A percentile compares a stretch with the other conserved stretches of the same genome.
These are phyloP conservation scores for Pogonus chalceus DNA, from an alignment of 1,140 invertebrate species.

Conservation along the genomic window DNA sequence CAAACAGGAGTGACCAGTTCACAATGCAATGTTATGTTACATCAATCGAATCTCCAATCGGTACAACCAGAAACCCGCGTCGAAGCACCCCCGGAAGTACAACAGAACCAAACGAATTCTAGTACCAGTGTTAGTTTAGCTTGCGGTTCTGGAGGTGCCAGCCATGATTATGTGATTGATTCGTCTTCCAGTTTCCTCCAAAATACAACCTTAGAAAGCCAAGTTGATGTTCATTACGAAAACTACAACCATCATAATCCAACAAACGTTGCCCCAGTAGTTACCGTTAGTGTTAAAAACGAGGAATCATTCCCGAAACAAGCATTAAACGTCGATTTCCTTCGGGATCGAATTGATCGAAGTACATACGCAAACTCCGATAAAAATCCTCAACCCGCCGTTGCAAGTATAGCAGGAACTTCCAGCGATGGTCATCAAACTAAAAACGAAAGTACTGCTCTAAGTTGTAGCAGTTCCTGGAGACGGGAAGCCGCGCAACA, in stretches of 20 bases:
- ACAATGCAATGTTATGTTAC: conserved; percentile 6
- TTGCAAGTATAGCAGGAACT: neutral
- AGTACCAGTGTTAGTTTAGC: neutral
- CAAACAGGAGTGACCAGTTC: neutral
- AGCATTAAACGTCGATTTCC: neutral
- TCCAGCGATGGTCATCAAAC: neutral
- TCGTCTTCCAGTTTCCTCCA: neutral
- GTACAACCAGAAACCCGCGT: neutral
- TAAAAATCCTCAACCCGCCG: neutral
- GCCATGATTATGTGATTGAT: neutral
- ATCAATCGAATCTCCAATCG: neutral
- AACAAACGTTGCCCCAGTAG: neutral
- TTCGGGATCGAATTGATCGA: neutral
- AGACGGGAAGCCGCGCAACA: neutral
- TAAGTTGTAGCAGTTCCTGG: neutral
- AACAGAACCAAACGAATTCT: neutral
- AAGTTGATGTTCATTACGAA: neutral
- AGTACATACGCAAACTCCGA: neutral
- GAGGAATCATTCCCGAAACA: neutral
- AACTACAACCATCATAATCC: neutral
- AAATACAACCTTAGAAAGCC: neutral
- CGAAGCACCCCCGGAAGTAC: neutral
- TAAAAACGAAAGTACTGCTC: neutral
- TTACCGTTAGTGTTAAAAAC: neutral
- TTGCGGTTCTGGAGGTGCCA: neutral